Evolutionary conservation across 2,797 vertebrate genomes (phyloP).

Genomic region (Gastrophryne carolinensis): DNA sequence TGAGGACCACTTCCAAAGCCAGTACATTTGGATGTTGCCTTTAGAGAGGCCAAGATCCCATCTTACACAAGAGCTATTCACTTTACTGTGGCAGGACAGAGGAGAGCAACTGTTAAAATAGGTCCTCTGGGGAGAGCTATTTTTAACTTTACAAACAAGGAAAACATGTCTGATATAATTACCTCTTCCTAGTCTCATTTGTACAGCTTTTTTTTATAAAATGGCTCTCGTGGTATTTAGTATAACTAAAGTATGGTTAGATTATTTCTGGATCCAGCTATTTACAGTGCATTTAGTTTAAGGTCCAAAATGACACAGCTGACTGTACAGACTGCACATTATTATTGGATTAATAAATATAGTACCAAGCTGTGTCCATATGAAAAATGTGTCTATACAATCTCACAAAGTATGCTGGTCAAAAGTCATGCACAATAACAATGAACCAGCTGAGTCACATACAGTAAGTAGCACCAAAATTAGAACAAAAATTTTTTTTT

Average conservation of each 20-base stretch:
- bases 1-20: conserved; percentile 22
- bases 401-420: no score
- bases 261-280: conserved; percentile 22
- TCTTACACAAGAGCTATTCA: conserved; percentile 27
- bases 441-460: no score
- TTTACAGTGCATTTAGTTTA: conserved; percentile 43
- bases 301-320: conserved; percentile 10
- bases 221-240: conserved; percentile 37
- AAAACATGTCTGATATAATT: conserved; percentile 32
- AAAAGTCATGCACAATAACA: no score
- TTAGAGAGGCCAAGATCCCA: conserved; percentile 23
- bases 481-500: no score
- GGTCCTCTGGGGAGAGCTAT: conserved; percentile 16
- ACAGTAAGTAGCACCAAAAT: no score
- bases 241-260: conserved; percentile 17
- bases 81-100: conserved; percentile 33
- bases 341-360: conserved; percentile 36
- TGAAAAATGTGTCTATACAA: no score
- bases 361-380: conserved; percentile 13
- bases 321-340: conserved; percentile 13
- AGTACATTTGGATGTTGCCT: conserved; percentile 9
- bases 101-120: conserved; percentile 33
- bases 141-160: conserved; percentile 12
- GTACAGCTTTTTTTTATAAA: conserved; percentile 2
- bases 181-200: conserved; percentile 30